Conservation (phyloP, 2,888 invertebrate genomes). For the Drosophila putrida region DNA sequence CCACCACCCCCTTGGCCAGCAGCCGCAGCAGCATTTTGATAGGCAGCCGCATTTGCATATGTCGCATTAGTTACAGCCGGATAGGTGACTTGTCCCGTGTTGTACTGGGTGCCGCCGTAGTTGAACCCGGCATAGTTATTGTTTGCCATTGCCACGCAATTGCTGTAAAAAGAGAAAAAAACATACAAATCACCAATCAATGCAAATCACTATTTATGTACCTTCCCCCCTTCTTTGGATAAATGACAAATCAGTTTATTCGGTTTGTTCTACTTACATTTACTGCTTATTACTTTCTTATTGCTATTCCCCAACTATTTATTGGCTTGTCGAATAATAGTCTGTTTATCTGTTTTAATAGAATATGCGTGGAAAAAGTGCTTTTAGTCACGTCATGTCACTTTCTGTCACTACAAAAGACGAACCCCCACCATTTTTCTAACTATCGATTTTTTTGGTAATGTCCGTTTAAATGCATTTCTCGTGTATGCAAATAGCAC, state of each 20-base stretch:
- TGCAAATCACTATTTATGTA: slow-evolving; percentile 41
- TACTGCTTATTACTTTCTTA: slow-evolving; percentile 52
- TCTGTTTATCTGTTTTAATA: slow-evolving; percentile 69
- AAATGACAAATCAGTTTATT: slow-evolving; percentile 61
- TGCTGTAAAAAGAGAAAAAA: slow-evolving; percentile 49
- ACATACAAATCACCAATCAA: slow-evolving; percentile 68
- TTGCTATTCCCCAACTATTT: slow-evolving; percentile 50
- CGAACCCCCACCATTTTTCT: slow-evolving; percentile 63
- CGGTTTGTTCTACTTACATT: slow-evolving; percentile 69
- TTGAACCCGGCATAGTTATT: slow-evolving; percentile 98
- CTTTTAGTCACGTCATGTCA: slow-evolving; percentile 80
- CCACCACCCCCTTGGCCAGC: slow-evolving; percentile 86
- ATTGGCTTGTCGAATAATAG: slow-evolving; percentile 66
- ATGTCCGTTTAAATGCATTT: slow-evolving; percentile 43
- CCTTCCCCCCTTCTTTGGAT: not conserved
- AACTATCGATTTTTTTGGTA: slow-evolving; percentile 66
- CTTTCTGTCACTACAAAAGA: slow-evolving; percentile 28
- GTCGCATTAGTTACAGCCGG: slow-evolving; percentile 87
- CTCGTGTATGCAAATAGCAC: slow-evolving; percentile 38
- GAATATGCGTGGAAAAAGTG: slow-evolving; percentile 67
- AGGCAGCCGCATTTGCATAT: slow-evolving; percentile 94
- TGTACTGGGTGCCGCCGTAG: slow-evolving; percentile 96
- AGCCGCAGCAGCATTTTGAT: slow-evolving; percentile 89
- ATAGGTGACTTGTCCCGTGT: slow-evolving; percentile 85
- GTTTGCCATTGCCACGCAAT: slow-evolving; percentile 85